These are phyloP conservation scores for Bubo blakistoni DNA, from an alignment of 2,113 vertebrate species.

Conservation along the genomic window DNA sequence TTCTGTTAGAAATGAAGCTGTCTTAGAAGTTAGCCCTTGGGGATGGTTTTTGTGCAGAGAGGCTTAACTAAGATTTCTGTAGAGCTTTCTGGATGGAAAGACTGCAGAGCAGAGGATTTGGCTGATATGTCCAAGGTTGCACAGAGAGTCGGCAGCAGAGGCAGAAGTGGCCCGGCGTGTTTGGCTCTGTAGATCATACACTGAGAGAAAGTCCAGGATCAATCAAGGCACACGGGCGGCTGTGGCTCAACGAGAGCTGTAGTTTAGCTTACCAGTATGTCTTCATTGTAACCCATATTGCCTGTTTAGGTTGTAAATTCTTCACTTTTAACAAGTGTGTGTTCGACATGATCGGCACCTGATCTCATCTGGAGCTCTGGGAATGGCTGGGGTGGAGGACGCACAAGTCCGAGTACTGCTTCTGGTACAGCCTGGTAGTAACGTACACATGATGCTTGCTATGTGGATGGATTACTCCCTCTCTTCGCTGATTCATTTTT, in stretches of 20 bases:
- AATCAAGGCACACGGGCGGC: not conserved
- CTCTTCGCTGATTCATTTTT: not conserved
- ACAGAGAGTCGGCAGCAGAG: not conserved
- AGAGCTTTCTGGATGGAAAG: not conserved
- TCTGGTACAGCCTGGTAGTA: not conserved
- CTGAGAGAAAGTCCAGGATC: too few relatives aligned
- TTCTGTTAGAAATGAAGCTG: conserved; percentile 31
- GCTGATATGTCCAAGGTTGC: not conserved
- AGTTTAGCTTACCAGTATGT: not conserved
- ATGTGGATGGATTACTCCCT: not conserved
- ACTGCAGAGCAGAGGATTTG: not conserved
- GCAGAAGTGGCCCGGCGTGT: accelerated
- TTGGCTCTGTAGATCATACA: not conserved
- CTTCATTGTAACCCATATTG: not conserved
- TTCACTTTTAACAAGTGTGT: not conserved
- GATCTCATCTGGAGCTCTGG: not conserved
- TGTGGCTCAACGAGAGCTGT: not conserved
- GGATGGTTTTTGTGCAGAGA: conserved; percentile 1
- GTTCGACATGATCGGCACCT: not conserved
- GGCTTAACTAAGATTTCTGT: not conserved
- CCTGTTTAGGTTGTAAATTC: not conserved
- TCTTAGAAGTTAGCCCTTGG: conserved; percentile 12
- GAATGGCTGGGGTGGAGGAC: not conserved
- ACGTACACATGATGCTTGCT: accelerated
- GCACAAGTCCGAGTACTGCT: not conserved